Evolutionary conservation across 2,888 invertebrate species (phyloP).

Genomic region (Neoitamus cyanurus): DNA sequence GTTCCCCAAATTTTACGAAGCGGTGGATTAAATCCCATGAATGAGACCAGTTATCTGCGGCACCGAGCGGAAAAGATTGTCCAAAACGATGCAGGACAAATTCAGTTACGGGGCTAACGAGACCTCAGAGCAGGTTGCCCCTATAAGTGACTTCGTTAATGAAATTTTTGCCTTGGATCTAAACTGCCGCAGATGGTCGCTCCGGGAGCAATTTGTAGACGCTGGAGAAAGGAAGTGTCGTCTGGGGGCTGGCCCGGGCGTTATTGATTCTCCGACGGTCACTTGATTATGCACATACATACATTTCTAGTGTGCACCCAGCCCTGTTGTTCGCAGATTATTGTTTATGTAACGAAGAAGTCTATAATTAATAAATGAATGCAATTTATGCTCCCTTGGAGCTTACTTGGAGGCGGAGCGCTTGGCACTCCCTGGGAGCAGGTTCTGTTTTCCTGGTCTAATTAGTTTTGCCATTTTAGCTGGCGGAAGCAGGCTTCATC

Average conservation of each 20-base stretch:
- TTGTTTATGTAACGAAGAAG: conserved; percentile 20
- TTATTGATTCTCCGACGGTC: neutral
- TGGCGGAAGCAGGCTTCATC: neutral
- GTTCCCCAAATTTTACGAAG: conserved; percentile 24
- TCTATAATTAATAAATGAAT: conserved; percentile 29
- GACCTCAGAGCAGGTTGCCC: conserved; percentile 35
- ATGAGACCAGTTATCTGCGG: conserved; percentile 21
- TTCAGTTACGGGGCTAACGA: conserved; percentile 28
- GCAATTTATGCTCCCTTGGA: conserved; percentile 1
- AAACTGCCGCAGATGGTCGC: conserved; percentile 36
- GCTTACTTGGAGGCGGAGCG: neutral
- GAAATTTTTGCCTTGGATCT: conserved; percentile 44
- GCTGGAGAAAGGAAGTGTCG: conserved; percentile 21
- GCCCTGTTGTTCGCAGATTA: conserved; percentile 3
- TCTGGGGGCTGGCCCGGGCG: neutral
- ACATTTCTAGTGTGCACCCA: neutral
- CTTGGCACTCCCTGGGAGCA: neutral
- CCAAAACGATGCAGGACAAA: conserved; percentile 28
- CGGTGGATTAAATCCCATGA: conserved; percentile 38
- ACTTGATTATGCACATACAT: conserved; percentile 28
- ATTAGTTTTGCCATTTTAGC: neutral
- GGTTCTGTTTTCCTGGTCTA: neutral
- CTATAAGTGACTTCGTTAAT: conserved; percentile 45
- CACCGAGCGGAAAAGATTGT: conserved; percentile 2
- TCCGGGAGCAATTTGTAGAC: conserved; percentile 38